Base-by-base conservation (phyloP, 2,797 vertebrate species). In the Tiaroga cobitis region DNA sequence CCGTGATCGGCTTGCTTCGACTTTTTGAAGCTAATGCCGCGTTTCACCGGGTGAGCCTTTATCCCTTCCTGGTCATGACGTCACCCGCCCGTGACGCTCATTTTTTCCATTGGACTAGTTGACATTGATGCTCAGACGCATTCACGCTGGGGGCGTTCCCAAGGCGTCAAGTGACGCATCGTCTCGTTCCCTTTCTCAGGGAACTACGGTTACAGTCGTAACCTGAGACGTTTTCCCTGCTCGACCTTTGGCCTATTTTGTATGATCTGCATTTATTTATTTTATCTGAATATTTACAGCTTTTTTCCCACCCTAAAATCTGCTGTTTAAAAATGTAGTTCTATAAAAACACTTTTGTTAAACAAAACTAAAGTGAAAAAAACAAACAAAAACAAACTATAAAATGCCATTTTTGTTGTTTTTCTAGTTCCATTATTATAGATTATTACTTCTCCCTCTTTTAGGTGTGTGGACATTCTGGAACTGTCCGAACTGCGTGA, bases 401-500 rank as follows among this genome's bases (percentile, higher is more conserved):
- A 16, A 18, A 67, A 34, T 65, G 8, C 0, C 26, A 1, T 3
- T 7, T 16, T 39, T 67, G 5, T 39, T 76, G 6, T 54, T n/a
- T 4, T 68, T 21, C 15, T 11, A 51, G 13, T 26, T 76, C 6
- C 1, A 4, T 61, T n/a, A n/a, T n/a, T n/a, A n/a, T n/a, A n/a
- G 4, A 21, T 19, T 26, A 24, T 39, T 19, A 34, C 34, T 24
- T 80, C 41, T 37, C 15, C 34, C 24, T 72, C 29, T 87, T 0
- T 82, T 78, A 99, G 98, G 89, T 97, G 95, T 75, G 93, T 99
- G 81, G 97, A 99, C 94, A 98, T 99, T 92, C 92, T 98, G 88
- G 98, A 99, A 89, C 89, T 99, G 89, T 97, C 96, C 0, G 98
- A 99, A 91, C 95, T 95, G 63, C 93, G 95, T 26, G 96, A 97